Evolutionary conservation across 1,140 invertebrate genomes (phyloP), one percentile per base, ranked within the genome.

Genomic region (Heliconius nattereri): DNA sequence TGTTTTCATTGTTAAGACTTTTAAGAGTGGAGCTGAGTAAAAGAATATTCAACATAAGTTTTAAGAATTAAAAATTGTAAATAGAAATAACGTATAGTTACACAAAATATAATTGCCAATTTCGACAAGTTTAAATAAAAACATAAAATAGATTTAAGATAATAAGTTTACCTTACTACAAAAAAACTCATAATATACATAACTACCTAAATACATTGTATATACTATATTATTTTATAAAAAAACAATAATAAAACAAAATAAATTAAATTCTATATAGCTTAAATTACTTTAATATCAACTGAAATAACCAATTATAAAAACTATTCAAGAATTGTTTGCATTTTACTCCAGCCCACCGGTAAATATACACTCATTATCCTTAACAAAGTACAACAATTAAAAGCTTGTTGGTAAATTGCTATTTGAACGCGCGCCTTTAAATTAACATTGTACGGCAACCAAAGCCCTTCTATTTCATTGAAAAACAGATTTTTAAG

Each of bases 361-460:
- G n/a, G 71, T 13, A 72, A 81, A 81, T 78, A 72, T 78, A 78
- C 71, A 73, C 49, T 71, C 73, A 77, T 81, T 81, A 78, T 81
- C 78, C 66, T 60, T 81, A 81, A 81, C 80, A 81, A 78, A 81
- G 40, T 75, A 73, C 80, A 81, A 78, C 80, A 81, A 78, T 81
- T 81, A 78, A 81, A 78, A 73, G 40, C 76, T 71, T 76, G 80
- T 81, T 78, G 76, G 80, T 81, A 75, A 78, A 81, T 81, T 78
- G 77, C 76, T 78, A 78, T 81, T 78, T 81, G 73, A 81, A 78
- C 60, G 80, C 76, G 71, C 52, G 76, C 76, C 80, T 81, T 81
- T 81, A 81, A 81, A 81, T 81, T 81, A 75, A 66, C 80, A 20
- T 35, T 73, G 73, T 45, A 32, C 45, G 7, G 70, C 70, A 35